phyloP scores from a whole-genome alignment of 2,888 invertebrate species.

The Tridacna gigas region DNA sequence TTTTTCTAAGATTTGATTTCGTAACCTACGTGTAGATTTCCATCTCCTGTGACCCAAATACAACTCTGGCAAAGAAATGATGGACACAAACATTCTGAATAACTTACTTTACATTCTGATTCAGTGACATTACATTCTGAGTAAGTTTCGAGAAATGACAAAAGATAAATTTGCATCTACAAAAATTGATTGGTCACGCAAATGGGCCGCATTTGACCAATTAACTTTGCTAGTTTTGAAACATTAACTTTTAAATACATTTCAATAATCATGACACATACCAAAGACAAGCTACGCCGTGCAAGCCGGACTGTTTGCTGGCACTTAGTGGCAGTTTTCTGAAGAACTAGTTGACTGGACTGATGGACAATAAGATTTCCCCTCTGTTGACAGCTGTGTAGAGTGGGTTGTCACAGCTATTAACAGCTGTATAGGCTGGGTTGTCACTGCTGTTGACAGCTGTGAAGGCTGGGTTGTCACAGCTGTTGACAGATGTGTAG shows the following conservation, averaged over 20 bases:
- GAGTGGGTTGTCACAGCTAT: no score
- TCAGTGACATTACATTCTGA: not conserved
- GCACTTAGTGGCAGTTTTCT: slow-evolving; percentile 16
- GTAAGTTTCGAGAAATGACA: not conserved
- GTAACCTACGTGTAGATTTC: not conserved
- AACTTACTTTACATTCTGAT: not conserved
- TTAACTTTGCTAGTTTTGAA: not conserved
- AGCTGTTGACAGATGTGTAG: no score
- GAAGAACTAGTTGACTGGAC: slow-evolving; percentile 12
- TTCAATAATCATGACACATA: not conserved
- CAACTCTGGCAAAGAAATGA: not conserved
- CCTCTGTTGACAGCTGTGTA: slow-evolving; percentile 19
- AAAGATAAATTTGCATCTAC: no score
- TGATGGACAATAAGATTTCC: slow-evolving; percentile 1
- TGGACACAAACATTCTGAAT: not conserved
- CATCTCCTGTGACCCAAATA: not conserved
- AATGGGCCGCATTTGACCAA: not conserved
- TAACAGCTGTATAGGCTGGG: no score
- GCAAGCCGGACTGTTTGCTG: slow-evolving; percentile 13
- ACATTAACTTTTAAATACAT: not conserved
- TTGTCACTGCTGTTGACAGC: no score
- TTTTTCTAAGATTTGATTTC: no score
- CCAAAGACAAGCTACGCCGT: slow-evolving; percentile 18
- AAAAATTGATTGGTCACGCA: not conserved
- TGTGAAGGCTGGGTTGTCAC: no score